Conservation (phyloP, 2,888 invertebrate genomes). For the Mesorhabditis spiculigera region DNA sequence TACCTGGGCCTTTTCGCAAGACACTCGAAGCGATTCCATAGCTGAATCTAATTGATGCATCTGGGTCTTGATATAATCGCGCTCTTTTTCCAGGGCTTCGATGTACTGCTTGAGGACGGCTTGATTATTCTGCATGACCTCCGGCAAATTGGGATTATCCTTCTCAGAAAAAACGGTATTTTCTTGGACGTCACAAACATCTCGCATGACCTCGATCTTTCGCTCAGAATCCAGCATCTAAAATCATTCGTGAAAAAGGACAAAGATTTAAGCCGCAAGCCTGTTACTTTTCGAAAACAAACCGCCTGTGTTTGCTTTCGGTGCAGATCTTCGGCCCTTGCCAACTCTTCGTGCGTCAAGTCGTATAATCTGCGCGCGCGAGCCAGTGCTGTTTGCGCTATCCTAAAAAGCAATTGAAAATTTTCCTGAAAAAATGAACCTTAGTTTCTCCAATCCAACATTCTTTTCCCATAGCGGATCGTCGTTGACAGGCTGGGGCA, state of each 20-base stretch:
- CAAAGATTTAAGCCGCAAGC: too few species aligned
- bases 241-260: not conserved
- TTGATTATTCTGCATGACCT: constrained; percentile 3
- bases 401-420: constrained; percentile 16
- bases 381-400: constrained; percentile 23
- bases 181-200: constrained; percentile 1
- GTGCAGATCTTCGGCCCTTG: constrained; percentile 23
- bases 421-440: not conserved
- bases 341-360: constrained; percentile 17
- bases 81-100: not conserved
- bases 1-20: not conserved
- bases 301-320: constrained; percentile 12
- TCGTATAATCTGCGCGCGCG: constrained; percentile 24
- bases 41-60: not conserved
- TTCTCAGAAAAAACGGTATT: not conserved
- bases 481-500: constrained; percentile 3
- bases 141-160: not conserved
- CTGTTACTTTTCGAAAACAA: not conserved
- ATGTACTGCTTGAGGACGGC: not conserved
- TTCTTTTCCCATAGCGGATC: constrained; percentile 18
- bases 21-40: not conserved
- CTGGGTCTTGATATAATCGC: not conserved
- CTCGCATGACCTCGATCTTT: not conserved
- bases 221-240: constrained; percentile 8
- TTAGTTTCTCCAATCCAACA: constrained; percentile 15